Conservation (phyloP, 2,888 invertebrate genomes). For the Rotaria socialis region DNA sequence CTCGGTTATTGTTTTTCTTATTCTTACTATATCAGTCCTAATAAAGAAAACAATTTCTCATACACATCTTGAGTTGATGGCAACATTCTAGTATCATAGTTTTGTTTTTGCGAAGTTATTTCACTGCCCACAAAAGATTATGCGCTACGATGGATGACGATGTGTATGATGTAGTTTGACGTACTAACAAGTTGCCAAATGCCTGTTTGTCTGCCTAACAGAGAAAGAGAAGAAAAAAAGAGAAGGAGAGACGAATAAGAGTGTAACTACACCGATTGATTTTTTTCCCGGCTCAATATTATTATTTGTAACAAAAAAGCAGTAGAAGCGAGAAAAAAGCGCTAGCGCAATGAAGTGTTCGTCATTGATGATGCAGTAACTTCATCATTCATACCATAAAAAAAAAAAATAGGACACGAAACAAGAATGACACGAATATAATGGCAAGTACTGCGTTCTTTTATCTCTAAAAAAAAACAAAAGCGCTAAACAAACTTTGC, state of each 20-base stretch:
- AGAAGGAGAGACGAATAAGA: not conserved
- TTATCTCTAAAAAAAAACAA: not conserved
- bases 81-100: not conserved
- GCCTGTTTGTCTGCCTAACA: not conserved
- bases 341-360: not conserved
- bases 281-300: not conserved
- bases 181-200: slow-evolving; percentile 8
- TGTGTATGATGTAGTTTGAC: not conserved
- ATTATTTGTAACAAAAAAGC: not conserved
- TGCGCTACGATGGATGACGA: not conserved
- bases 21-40: not conserved
- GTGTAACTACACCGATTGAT: not conserved
- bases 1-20: not conserved
- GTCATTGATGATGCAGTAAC: not conserved
- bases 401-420: not conserved
- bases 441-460: not conserved
- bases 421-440: not conserved
- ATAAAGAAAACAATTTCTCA: not conserved
- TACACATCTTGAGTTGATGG: not conserved
- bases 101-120: not conserved
- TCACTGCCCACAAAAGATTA: not conserved
- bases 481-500: too few relatives aligned
- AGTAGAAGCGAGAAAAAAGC: not conserved
- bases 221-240: not conserved
- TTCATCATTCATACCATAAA: not conserved